These are phyloP conservation scores for Malacoraja senta DNA, from an alignment of 2,797 vertebrate species.

Conservation along the genomic window DNA sequence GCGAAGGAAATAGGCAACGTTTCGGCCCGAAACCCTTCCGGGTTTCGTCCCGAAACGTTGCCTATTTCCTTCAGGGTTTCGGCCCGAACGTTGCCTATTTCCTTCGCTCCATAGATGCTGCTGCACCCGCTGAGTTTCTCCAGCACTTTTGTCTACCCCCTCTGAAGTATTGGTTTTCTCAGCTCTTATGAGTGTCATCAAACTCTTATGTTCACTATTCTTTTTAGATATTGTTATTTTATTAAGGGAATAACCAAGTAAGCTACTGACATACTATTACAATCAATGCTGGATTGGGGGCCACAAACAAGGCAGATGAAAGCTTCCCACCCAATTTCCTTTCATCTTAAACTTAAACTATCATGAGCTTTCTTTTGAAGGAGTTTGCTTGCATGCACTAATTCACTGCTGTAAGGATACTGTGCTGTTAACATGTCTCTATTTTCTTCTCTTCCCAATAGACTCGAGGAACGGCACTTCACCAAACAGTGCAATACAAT, in stretches of 20 bases:
- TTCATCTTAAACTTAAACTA: neutral
- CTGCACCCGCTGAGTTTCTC: too few relatives aligned
- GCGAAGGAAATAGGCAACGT: too few relatives aligned
- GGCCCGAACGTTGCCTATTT: too few relatives aligned
- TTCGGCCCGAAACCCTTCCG: too few relatives aligned
- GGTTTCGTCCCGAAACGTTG: too few relatives aligned
- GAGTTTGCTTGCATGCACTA: neutral
- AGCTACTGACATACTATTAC: neutral
- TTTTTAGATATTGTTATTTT: neutral
- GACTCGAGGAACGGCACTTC: neutral
- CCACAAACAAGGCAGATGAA: neutral
- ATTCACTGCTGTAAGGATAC: neutral
- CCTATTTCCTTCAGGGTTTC: too few relatives aligned
- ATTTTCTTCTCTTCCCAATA: neutral
- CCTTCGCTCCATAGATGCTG: too few relatives aligned
- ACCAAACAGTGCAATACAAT: neutral
- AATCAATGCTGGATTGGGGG: neutral
- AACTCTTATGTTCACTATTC: neutral
- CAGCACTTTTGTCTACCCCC: too few relatives aligned
- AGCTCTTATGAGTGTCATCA: too few relatives aligned
- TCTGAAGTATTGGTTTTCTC: neutral
- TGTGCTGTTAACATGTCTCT: neutral
- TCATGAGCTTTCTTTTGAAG: neutral
- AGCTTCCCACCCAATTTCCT: neutral
- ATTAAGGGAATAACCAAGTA: neutral